These are phyloP conservation scores for Leptopilina clavipes DNA, from an alignment of 1,140 invertebrate genomes.

Conservation along the genomic window DNA sequence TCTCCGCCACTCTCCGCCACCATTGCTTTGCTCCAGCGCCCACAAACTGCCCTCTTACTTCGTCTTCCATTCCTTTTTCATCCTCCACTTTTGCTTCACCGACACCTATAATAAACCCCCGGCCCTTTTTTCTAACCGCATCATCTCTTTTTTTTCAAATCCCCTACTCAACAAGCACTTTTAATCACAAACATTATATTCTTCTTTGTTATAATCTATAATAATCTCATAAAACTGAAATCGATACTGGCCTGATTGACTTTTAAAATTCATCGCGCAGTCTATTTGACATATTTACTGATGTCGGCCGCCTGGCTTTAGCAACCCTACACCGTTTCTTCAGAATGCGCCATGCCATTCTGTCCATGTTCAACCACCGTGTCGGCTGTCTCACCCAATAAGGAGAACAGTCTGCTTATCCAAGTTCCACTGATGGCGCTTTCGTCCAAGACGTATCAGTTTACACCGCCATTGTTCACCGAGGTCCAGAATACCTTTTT, in stretches of 20 bases:
- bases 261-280: too few relatives aligned
- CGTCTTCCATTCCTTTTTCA: slow-evolving; percentile 12
- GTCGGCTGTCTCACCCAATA: slow-evolving; percentile 55
- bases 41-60: slow-evolving; percentile 26
- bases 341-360: slow-evolving; percentile 56
- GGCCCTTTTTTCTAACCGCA: too few relatives aligned
- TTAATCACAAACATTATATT: too few relatives aligned
- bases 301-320: slow-evolving; percentile 46
- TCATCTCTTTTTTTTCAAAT: too few relatives aligned
- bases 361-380: slow-evolving; percentile 57
- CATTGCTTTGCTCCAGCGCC: slow-evolving; percentile 42
- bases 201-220: too few relatives aligned
- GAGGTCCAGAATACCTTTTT: slow-evolving; percentile 9
- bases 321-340: slow-evolving; percentile 54
- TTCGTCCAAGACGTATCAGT: slow-evolving; percentile 19
- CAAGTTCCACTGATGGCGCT: slow-evolving; percentile 40
- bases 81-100: too few relatives aligned
- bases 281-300: too few relatives aligned
- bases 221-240: too few relatives aligned
- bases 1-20: slow-evolving; percentile 44
- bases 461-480: slow-evolving; percentile 29
- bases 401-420: slow-evolving; percentile 47
- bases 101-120: too few relatives aligned
- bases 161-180: too few relatives aligned
- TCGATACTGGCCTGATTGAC: too few relatives aligned